Evolutionary conservation across 2,888 invertebrate genomes (phyloP), one percentile per base, ranked within the genome.

Genomic region (Teleiodes luculella): DNA sequence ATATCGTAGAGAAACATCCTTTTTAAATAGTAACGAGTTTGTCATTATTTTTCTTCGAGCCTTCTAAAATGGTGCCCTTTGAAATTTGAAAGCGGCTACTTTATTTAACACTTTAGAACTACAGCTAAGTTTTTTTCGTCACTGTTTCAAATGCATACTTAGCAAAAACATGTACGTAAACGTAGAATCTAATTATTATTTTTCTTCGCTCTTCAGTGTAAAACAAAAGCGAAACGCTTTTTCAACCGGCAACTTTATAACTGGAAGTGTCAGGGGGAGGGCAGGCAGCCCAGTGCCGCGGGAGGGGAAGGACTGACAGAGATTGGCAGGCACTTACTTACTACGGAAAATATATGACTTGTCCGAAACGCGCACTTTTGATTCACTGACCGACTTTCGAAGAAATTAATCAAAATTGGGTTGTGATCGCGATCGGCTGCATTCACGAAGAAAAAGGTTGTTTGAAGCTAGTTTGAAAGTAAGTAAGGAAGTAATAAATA

Each of bases 331-430:
- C 39, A 41, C 39, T 41, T 41, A 41, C 39, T 41, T 20, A 24
- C 24, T 41, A 41, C 39, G 39, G 39, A 11, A 41, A 41, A 41
- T 41, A 41, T 41, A 41, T 41, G 20, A 41, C 39, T 41, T 41
- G 39, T 41, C 39, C 39, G 18, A 41, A 41, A 41, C 39, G 39
- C 11, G 11, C 35, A 18, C 39, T 10, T 41, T 41, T 41, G 39
- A 41, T 41, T 41, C 11, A 41, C 39, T 41, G 39, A 41, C 39
- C 39, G 20, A 20, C 39, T 41, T 41, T 6, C 11, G 11, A 18
- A 10, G 18, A 18, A 41, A 41, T 41, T 41, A 41, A 41, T 41
- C 39, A 41, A 16, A 41, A 41, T 41, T 20, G 39, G 18, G 39
- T 18, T 11, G 18, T 41, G 39, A 24, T 33, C n/a, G 10, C 10